phyloP scores from a whole-genome alignment of 2,797 vertebrate species.

The Acipenser oxyrinchus region DNA sequence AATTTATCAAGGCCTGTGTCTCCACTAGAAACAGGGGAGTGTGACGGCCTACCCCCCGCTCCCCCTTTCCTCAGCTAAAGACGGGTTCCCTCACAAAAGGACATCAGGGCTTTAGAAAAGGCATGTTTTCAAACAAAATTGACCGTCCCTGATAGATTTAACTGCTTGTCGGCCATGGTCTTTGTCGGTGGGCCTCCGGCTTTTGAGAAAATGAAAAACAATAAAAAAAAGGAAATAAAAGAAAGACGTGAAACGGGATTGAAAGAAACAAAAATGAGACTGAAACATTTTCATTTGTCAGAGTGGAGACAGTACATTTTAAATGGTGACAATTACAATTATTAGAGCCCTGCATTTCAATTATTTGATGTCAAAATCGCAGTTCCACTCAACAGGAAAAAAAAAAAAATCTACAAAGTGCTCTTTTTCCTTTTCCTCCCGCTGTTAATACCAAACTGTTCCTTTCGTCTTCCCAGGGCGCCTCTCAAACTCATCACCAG shows the following conservation, averaged over 20 bases:
- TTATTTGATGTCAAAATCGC: constrained; percentile 30
- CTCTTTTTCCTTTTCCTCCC: constrained; percentile 28
- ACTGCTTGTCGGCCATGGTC: constrained; percentile 33
- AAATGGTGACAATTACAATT: constrained; percentile 32
- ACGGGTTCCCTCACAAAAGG: constrained; percentile 31
- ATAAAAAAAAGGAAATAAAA: constrained; percentile 12
- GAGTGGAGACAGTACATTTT: constrained; percentile 26
- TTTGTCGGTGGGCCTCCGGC: constrained; percentile 33
- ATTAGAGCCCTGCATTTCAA: constrained; percentile 16
- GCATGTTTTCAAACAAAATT: constrained; percentile 54
- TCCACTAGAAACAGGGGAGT: background rate
- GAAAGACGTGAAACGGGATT: background rate
- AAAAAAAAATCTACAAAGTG: constrained; percentile 34
- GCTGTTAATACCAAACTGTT: constrained; percentile 29
- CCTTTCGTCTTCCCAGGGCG: constrained; percentile 31
- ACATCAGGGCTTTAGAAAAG: constrained; percentile 30
- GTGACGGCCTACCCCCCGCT: background rate
- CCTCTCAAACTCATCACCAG: constrained; percentile 22
- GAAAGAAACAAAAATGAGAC: constrained; percentile 12
- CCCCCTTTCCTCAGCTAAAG: constrained; percentile 16
- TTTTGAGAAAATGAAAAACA: constrained; percentile 16
- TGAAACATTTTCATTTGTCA: constrained; percentile 35
- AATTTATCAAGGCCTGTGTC: constrained; percentile 4
- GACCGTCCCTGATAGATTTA: constrained; percentile 45
- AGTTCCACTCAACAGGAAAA: constrained; percentile 31